Evolutionary conservation across 2,113 vertebrate genomes (phyloP).

Genomic region (Pelvicachromis taeniatus): DNA sequence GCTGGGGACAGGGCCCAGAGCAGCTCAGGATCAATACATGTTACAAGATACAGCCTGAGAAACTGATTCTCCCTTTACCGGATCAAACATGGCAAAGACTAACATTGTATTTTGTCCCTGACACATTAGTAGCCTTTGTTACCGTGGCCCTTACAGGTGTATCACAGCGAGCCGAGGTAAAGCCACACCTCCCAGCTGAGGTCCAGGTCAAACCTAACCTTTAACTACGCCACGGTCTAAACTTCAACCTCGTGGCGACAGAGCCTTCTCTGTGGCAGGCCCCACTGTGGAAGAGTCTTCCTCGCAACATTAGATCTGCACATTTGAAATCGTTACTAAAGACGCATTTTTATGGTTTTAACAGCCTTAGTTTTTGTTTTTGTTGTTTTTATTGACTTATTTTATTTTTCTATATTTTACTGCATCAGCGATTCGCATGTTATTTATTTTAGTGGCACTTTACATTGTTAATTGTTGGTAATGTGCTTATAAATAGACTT

Average conservation of each 20-base stretch:
- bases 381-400: neutral
- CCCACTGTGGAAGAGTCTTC: neutral
- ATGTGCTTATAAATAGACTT: neutral
- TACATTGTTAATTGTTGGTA: neutral
- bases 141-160: too few species aligned
- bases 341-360: neutral
- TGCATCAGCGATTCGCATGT: neutral
- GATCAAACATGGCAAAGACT: neutral
- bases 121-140: neutral
- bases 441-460: neutral
- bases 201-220: neutral
- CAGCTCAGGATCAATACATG: neutral
- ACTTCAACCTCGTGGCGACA: neutral
- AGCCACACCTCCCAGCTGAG: neutral
- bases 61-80: neutral
- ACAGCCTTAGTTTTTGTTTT: neutral
- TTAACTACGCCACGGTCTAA: neutral
- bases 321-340: neutral
- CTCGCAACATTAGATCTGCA: neutral
- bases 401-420: neutral
- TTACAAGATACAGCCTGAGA: neutral
- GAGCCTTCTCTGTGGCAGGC: neutral
- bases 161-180: neutral
- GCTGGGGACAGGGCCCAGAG: neutral
- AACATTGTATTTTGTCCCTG: neutral